Evolutionary conservation across 2,113 vertebrate species (phyloP), one percentile per base, ranked within the genome.

Genomic region (Phoenicopterus ruber): DNA sequence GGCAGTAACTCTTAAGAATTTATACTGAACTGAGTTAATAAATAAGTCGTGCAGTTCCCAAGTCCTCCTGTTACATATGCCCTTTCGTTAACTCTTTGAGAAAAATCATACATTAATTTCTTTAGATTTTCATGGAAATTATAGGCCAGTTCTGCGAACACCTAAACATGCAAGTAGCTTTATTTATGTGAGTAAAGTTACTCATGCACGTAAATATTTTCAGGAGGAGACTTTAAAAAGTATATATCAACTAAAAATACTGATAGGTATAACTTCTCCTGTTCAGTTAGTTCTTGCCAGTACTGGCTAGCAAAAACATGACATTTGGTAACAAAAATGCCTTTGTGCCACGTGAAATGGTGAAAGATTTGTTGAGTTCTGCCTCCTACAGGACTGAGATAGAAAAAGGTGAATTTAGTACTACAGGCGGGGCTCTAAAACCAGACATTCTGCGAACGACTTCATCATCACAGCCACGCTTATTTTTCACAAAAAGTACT

Each of bases 361-460:
- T 57, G 55, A 73, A 69, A 94, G 81, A 61, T 96, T 90, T 95
- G 93, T 95, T 96, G 92, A 90, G 69, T 97, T 97, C 91, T 98
- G 97, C 96, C 96, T 98, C 97, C 96, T 97, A 77, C 92, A 97
- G 96, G 95, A 80, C 50, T 71, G 81, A 82, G 63, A 61, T n/a
- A 83, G 69, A 74, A 94, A 52, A 77, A 66, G 55, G 21, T 28
- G 73, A 88, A 63, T 80, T 92, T 84, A 65, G 38, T 85, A 42
- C 46, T 63, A 42, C 17, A 65, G 62, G n/a, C 66, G 57, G 59
- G 42, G 72, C 57, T 85, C 46, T 42, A 67, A 76, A 88, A 17
- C 2, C 47, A 81, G 55, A 13, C 12, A 5, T 79, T 74, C 83
- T 92, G 80, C 36, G 67, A 86, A 86, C 0, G 1, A 55, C n/a